These are phyloP conservation scores for Caenorhabditis uteleia DNA, from an alignment of 2,888 invertebrate species.

Conservation along the genomic window DNA sequence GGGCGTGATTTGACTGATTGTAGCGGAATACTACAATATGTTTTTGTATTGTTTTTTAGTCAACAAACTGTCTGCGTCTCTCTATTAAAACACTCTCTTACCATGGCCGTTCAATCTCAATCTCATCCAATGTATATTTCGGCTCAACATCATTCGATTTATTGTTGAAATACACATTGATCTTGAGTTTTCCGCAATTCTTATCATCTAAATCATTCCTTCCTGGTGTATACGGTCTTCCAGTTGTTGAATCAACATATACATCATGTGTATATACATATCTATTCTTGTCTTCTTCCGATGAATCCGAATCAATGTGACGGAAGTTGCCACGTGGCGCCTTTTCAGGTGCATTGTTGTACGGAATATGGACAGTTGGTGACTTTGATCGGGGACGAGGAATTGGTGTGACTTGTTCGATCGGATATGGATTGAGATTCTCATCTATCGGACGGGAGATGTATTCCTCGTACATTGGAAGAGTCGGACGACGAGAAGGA, in stretches of 20 bases:
- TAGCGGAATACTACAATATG: too few species aligned
- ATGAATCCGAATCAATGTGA: not conserved
- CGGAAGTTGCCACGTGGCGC: conserved; percentile 3
- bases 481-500: not conserved
- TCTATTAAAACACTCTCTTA: conserved; percentile 20
- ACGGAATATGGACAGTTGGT: too few species aligned
- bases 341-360: conserved; percentile 2
- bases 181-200: conserved; percentile 19
- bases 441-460: not conserved
- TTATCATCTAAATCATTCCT: conserved; percentile 17
- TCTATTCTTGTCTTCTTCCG: conserved; percentile 1
- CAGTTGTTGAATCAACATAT: conserved; percentile 22
- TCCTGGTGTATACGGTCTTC: conserved; percentile 22
- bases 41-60: conserved; percentile 12
- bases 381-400: not conserved
- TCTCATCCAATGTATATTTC: conserved; percentile 29
- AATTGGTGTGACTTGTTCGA: too few species aligned
- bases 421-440: too few species aligned
- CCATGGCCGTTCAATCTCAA: conserved; percentile 25
- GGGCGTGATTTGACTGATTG: too few species aligned
- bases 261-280: conserved; percentile 26
- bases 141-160: conserved; percentile 7
- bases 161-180: conserved; percentile 26
- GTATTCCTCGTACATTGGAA: conserved; percentile 2
- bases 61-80: conserved; percentile 5